phyloP scores from a whole-genome alignment of 2,797 vertebrate genomes.

The Anguilla pacifica region DNA sequence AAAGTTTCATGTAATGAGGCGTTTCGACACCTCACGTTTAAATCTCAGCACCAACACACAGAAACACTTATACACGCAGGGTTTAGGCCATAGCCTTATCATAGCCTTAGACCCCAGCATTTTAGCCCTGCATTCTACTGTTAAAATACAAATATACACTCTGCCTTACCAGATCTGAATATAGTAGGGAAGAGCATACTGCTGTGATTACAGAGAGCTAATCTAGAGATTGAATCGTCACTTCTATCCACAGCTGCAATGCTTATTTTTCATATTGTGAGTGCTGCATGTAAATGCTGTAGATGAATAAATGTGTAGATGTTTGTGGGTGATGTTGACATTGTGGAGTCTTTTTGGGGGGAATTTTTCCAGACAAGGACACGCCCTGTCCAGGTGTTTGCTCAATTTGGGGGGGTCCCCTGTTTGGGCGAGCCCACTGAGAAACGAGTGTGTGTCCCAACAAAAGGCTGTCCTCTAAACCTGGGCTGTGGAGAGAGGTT shows the following conservation, averaged over 20 bases:
- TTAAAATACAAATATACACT: too few relatives aligned
- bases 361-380: conserved; percentile 72
- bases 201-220: background rate
- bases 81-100: background rate
- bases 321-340: background rate
- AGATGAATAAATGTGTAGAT: background rate
- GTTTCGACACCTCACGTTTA: background rate
- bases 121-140: too few relatives aligned
- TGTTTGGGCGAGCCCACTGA: conserved; percentile 76
- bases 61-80: conserved; percentile 63
- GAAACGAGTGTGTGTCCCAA: conserved; percentile 72
- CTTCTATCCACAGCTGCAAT: too few relatives aligned
- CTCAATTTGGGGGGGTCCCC: conserved; percentile 79
- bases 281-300: background rate
- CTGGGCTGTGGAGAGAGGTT: conserved; percentile 83
- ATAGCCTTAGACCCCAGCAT: too few relatives aligned
- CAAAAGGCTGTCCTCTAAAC: conserved; percentile 76
- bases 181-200: background rate
- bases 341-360: background rate
- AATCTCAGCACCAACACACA: conserved; percentile 72
- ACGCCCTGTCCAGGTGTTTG: conserved; percentile 72
- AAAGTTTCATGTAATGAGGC: too few relatives aligned
- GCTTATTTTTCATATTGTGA: background rate
- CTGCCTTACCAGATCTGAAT: background rate
- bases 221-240: background rate